Percentiles rank a stretch among this genome's conserved stretches.
Evolutionary conservation across 2,113 vertebrate genomes (phyloP).

Genomic region (Tichodroma muraria): DNA sequence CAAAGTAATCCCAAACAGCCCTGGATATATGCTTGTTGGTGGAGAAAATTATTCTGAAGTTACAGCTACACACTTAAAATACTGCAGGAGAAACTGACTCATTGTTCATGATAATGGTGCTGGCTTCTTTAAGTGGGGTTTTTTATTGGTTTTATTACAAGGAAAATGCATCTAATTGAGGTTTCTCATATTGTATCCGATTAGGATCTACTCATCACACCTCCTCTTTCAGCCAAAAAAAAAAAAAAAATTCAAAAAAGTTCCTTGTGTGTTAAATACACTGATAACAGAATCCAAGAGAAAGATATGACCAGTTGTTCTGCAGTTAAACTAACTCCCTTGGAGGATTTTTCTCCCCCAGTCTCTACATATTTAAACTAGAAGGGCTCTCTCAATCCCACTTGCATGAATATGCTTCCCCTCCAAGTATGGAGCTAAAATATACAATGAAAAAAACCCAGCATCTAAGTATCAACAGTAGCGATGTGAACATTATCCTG

Average conservation of each 20-base stretch:
- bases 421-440: not conserved
- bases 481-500: not conserved
- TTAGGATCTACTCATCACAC: not conserved
- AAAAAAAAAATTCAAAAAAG: no score
- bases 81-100: slow-evolving; percentile 7
- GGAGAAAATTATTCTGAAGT: slow-evolving; percentile 15
- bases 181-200: not conserved
- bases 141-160: slow-evolving; percentile 9
- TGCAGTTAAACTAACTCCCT: not conserved
- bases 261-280: not conserved
- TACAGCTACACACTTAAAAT: not conserved
- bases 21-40: not conserved
- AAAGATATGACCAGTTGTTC: not conserved
- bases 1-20: slow-evolving; percentile 32
- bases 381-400: not conserved
- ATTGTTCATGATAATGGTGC: slow-evolving; percentile 27
- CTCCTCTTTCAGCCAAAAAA: not conserved
- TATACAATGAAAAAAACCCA: not conserved
- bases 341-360: not conserved
- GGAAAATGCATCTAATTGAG: slow-evolving; percentile 30
- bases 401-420: not conserved
- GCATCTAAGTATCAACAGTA: not conserved
- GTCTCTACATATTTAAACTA: not conserved
- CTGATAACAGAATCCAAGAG: not conserved
- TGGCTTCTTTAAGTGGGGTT: not conserved